Evolutionary conservation across 2,888 invertebrate species (phyloP).

Genomic region (Drosophila tanythrix): DNA sequence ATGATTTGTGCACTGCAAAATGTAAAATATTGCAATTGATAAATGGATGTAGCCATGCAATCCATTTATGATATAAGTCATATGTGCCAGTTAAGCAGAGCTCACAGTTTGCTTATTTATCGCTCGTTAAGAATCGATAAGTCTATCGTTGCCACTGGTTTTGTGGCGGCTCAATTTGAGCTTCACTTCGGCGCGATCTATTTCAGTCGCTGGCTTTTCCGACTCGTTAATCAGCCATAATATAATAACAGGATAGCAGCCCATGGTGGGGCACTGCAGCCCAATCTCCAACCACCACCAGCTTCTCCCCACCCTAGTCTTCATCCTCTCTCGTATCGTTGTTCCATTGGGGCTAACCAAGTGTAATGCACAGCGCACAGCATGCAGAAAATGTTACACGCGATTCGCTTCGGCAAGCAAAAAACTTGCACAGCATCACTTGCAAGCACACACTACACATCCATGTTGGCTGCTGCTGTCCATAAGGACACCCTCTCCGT

Average conservation of each 20-base stretch:
- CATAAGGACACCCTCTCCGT: slow-evolving; percentile 14
- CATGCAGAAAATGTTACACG: slow-evolving; percentile 48
- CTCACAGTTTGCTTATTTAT: neutral
- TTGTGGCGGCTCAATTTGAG: slow-evolving; percentile 4
- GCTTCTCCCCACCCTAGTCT: too few species aligned
- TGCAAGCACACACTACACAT: slow-evolving; percentile 10
- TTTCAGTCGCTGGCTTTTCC: slow-evolving; percentile 46
- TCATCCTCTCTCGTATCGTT: neutral
- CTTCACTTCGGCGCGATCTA: slow-evolving; percentile 22
- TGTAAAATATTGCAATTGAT: neutral
- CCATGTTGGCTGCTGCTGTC: slow-evolving; percentile 28
- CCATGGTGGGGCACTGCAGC: slow-evolving; percentile 5
- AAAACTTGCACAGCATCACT: slow-evolving; percentile 31
- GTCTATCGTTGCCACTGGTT: slow-evolving; percentile 17
- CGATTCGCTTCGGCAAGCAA: slow-evolving; percentile 20
- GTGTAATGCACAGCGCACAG: slow-evolving; percentile 41
- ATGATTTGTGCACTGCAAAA: neutral
- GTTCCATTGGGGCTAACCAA: slow-evolving; percentile 32
- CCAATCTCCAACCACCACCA: neutral
- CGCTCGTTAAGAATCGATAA: slow-evolving; percentile 28
- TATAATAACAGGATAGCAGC: slow-evolving; percentile 34
- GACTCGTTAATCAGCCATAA: slow-evolving; percentile 45
- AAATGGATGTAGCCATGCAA: neutral
- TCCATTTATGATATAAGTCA: neutral
- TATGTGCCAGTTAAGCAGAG: neutral